A percentile compares a stretch with the other conserved stretches of the same genome.
These are phyloP conservation scores for Troglohyphantes excavatus DNA, from an alignment of 2,888 invertebrate species.

Conservation along the genomic window DNA sequence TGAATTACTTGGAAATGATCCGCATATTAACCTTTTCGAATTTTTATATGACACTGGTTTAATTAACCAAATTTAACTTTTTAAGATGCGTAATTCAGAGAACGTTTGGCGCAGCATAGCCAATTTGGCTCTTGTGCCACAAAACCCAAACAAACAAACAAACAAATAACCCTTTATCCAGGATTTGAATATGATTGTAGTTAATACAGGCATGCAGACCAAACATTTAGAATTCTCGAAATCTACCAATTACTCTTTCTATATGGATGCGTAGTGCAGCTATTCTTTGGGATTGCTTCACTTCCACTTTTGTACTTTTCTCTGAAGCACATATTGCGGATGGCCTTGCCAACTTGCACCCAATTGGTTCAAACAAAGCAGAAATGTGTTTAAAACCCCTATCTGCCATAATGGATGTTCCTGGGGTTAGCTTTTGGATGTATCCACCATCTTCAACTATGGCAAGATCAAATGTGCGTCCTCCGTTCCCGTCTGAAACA, in stretches of 20 bases:
- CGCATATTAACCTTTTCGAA: too few relatives aligned
- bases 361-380: neutral
- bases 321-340: neutral
- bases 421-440: neutral
- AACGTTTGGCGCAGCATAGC: too few relatives aligned
- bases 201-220: neutral
- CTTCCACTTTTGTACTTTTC: neutral
- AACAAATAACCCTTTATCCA: too few relatives aligned
- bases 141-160: too few relatives aligned
- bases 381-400: neutral
- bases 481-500: constrained; percentile 16
- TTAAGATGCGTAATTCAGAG: too few relatives aligned
- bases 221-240: neutral
- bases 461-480: neutral
- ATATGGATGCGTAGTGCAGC: neutral
- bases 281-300: neutral
- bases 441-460: constrained; percentile 25
- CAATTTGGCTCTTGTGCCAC: too few relatives aligned
- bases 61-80: too few relatives aligned
- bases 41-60: too few relatives aligned
- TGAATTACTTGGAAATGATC: too few relatives aligned
- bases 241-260: neutral
- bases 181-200: too few relatives aligned
- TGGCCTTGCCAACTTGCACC: neutral
- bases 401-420: constrained; percentile 2